Percentiles rank a stretch among this genome's conserved stretches.
phyloP scores from a whole-genome alignment of 1,140 invertebrate species.

The Hyphantria cunea region DNA sequence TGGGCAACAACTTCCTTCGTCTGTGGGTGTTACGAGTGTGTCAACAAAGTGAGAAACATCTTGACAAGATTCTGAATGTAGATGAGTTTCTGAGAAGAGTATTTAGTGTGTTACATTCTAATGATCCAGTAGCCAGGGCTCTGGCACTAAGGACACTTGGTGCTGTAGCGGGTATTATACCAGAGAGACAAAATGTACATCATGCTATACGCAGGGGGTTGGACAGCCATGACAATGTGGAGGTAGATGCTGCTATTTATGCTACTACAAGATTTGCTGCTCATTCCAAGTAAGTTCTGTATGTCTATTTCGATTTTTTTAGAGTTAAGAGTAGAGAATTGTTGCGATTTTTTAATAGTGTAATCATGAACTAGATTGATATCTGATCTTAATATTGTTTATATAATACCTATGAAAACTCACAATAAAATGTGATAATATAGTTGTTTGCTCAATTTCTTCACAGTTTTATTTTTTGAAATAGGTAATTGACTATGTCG shows the following conservation, averaged over 20 bases:
- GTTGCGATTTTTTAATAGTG: no score
- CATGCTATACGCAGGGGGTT: conserved; percentile 95
- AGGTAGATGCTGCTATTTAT: conserved; percentile 97
- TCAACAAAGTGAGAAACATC: conserved; percentile 97
- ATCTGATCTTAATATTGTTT: no score
- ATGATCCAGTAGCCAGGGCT: conserved; percentile 96
- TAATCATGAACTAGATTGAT: no score
- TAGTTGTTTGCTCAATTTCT: no score
- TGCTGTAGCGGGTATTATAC: conserved; percentile 95
- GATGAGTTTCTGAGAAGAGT: conserved; percentile 97
- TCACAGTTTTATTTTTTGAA: no score
- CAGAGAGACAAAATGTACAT: conserved; percentile 96
- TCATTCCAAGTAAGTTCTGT: conserved; percentile 88
- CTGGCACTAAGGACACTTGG: conserved; percentile 95
- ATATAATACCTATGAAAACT: no score
- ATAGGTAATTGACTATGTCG: no score
- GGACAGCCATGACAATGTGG: conserved; percentile 97
- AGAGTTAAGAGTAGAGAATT: no score
- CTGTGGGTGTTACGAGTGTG: conserved; percentile 97
- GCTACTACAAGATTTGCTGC: conserved; percentile 96
- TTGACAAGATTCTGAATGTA: conserved; percentile 98
- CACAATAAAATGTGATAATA: no score
- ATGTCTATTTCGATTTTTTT: no score
- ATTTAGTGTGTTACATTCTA: conserved; percentile 97
- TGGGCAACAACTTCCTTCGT: conserved; percentile 95